These are phyloP conservation scores for Drosophila arawakana DNA, from an alignment of 1,140 invertebrate species.

Conservation along the genomic window DNA sequence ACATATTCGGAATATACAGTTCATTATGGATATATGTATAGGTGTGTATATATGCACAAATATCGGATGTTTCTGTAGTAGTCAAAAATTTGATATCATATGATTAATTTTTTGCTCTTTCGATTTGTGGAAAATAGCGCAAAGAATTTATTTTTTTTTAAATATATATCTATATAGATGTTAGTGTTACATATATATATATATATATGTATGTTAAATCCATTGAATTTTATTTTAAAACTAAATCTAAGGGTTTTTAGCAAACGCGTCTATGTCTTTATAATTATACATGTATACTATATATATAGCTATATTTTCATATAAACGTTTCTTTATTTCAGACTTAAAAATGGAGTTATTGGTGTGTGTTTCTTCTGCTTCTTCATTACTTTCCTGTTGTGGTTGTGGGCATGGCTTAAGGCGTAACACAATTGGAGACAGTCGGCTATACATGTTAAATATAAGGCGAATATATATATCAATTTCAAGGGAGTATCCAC, in stretches of 20 bases:
- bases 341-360: slow-evolving; percentile 76
- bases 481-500: neutral
- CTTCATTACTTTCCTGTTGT: slow-evolving; percentile 22
- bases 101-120: slow-evolving; percentile 4
- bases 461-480: slow-evolving; percentile 23
- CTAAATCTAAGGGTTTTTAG: slow-evolving; percentile 48
- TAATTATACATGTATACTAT: slow-evolving; percentile 30
- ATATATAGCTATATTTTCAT: slow-evolving; percentile 32
- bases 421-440: slow-evolving; percentile 49
- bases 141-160: slow-evolving; percentile 9
- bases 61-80: neutral
- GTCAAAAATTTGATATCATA: slow-evolving; percentile 21
- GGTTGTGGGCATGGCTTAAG: slow-evolving; percentile 51
- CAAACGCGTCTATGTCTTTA: slow-evolving; percentile 38
- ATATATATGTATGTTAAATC: slow-evolving; percentile 32
- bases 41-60: slow-evolving; percentile 7
- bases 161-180: slow-evolving; percentile 7
- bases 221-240: slow-evolving; percentile 48
- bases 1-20: slow-evolving; percentile 19
- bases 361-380: slow-evolving; percentile 33
- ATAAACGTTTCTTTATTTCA: slow-evolving; percentile 68
- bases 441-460: slow-evolving; percentile 35
- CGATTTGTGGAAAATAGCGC: neutral
- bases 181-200: slow-evolving; percentile 7
- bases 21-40: slow-evolving; percentile 30